Conservation (phyloP, 2,797 vertebrate species). For the Rhinogobio ventralis region DNA sequence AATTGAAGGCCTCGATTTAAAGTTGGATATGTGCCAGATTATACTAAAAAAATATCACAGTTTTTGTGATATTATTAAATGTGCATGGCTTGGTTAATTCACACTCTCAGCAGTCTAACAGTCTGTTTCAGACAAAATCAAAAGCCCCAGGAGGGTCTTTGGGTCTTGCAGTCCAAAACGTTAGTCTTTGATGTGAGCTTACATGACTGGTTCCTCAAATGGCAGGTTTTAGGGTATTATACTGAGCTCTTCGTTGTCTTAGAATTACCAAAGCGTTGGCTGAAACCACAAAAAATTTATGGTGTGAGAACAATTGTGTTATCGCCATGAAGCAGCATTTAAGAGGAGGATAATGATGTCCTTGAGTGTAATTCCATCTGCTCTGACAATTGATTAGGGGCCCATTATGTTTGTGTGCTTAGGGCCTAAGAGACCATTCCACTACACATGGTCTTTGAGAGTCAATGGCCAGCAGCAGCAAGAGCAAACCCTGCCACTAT, state of each 20-base stretch:
- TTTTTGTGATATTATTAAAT: conserved; percentile 27
- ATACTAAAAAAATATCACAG: too few relatives aligned
- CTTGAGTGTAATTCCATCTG: conserved; percentile 67
- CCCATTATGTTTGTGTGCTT: conserved; percentile 64
- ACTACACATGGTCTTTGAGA: conserved; percentile 63
- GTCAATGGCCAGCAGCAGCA: conserved; percentile 45
- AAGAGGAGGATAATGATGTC: conserved; percentile 63
- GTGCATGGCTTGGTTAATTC: conserved; percentile 11
- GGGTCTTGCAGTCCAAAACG: conserved; percentile 20
- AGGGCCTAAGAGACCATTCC: conserved; percentile 64
- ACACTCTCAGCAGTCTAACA: conserved; percentile 23
- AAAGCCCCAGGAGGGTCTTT: conserved; percentile 32
- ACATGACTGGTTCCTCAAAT: conserved; percentile 33
- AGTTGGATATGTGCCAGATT: not conserved
- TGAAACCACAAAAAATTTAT: conserved; percentile 61
- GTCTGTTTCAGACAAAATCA: conserved; percentile 6
- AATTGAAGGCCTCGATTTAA: not conserved
- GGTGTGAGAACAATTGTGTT: conserved; percentile 55
- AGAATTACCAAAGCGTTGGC: conserved; percentile 45
- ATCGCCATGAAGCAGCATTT: conserved; percentile 52
- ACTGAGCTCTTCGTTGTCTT: conserved; percentile 29
- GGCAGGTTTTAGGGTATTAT: conserved; percentile 21
- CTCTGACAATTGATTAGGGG: conserved; percentile 69
- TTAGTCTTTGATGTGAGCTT: conserved; percentile 31
- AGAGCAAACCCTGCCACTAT: conserved; percentile 56